Evolutionary conservation across 2,113 vertebrate genomes (phyloP).

Genomic region (Lepus americanus): DNA sequence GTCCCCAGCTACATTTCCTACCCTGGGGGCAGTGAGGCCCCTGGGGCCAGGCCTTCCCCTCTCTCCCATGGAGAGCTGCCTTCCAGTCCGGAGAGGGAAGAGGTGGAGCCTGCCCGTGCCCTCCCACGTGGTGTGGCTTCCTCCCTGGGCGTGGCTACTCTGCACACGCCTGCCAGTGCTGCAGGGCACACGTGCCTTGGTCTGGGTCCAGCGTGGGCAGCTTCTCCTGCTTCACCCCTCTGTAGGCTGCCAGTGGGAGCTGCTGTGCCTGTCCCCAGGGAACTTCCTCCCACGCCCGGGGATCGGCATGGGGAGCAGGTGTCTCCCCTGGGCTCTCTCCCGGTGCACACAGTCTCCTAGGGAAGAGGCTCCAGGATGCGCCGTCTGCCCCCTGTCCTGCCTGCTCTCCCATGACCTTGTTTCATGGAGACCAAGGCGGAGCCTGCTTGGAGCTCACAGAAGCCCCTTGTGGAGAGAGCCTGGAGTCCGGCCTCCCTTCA

Average conservation of each 20-base stretch:
- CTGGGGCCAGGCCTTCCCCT: no score
- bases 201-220: background rate
- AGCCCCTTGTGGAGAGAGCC: background rate
- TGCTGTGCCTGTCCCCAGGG: background rate
- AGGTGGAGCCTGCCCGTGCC: background rate
- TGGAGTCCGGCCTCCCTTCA: no score
- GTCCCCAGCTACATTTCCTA: background rate
- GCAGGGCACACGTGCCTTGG: background rate
- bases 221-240: background rate
- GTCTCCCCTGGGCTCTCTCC: no score
- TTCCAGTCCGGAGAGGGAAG: background rate
- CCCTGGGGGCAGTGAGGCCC: background rate
- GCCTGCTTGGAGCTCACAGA: background rate
- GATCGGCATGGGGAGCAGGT: rapidly evolving
- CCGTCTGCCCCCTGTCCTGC: background rate
- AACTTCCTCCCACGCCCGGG: background rate
- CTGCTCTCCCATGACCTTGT: background rate
- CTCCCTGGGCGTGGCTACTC: no score
- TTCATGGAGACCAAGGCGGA: background rate
- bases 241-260: background rate
- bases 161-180: background rate
- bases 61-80: background rate
- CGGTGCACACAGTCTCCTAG: rapidly evolving
- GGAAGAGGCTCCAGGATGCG: background rate
- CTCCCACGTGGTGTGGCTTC: no score